phyloP scores from a whole-genome alignment of 1,140 invertebrate genomes.

The Asobara japonica region DNA sequence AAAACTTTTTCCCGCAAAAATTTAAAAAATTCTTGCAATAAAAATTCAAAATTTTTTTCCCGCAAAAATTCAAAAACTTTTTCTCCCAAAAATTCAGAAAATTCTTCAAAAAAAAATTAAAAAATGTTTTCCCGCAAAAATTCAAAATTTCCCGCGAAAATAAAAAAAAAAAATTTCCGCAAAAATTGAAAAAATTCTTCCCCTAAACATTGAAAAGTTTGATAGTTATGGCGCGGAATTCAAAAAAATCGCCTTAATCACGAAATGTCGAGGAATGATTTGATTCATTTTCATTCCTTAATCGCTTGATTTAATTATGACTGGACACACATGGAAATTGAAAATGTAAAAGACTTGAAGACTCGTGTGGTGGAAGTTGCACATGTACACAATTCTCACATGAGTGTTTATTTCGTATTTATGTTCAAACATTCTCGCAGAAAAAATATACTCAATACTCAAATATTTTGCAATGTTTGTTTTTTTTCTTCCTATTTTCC shows the following conservation, averaged over 20 bases:
- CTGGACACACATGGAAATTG: conserved; percentile 18
- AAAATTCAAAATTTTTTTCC: no score
- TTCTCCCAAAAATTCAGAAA: neutral
- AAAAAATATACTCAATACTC: conserved; percentile 23
- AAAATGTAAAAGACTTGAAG: conserved; percentile 22
- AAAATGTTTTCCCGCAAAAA: no score
- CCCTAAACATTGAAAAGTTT: no score
- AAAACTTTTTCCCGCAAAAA: no score
- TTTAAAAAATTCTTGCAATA: no score
- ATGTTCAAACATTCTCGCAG: conserved; percentile 14
- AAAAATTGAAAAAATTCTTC: no score
- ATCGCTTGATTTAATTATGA: neutral
- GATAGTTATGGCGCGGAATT: no score
- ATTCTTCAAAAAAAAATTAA: no score
- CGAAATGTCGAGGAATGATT: neutral
- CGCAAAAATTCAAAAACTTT: neutral
- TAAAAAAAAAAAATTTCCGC: no score
- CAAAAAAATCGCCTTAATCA: no score
- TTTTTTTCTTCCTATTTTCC: neutral
- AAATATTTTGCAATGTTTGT: conserved; percentile 6
- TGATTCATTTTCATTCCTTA: neutral
- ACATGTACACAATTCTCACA: conserved; percentile 17
- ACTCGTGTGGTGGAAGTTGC: conserved; percentile 21
- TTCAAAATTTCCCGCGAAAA: no score
- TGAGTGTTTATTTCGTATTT: conserved; percentile 13